A percentile compares a stretch with the other conserved stretches of the same genome.
Evolutionary conservation across 2,888 invertebrate genomes (phyloP).

Genomic region (Mimachlamys varia): DNA sequence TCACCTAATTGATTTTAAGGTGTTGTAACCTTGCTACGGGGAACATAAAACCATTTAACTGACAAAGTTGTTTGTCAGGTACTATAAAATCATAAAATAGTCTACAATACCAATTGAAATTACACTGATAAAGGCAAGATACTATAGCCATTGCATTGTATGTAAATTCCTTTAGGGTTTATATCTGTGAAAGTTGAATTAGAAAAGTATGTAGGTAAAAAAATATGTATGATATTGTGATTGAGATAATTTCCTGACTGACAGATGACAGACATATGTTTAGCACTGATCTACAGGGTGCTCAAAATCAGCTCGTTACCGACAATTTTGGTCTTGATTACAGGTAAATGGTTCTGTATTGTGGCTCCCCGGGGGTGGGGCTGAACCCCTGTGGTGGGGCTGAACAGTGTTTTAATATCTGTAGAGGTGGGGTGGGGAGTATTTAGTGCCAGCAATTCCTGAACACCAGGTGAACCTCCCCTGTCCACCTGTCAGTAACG

Average conservation of each 20-base stretch:
- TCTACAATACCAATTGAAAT: not conserved
- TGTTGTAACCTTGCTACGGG: slow-evolving; percentile 5
- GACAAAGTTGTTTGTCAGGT: not conserved
- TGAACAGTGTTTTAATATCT: not conserved
- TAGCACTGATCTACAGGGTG: not conserved
- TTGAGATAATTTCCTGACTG: not conserved
- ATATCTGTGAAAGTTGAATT: too few species aligned
- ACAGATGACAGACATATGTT: slow-evolving; percentile 33
- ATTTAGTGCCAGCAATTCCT: not conserved
- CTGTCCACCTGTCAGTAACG: slow-evolving; percentile 4
- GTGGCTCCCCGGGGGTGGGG: slow-evolving; percentile 6
- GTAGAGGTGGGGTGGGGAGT: not conserved
- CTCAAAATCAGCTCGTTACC: not conserved
- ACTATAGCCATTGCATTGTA: not conserved
- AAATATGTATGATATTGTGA: not conserved
- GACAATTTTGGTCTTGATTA: not conserved
- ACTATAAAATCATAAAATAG: not conserved
- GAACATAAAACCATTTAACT: not conserved
- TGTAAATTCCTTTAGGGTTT: not conserved
- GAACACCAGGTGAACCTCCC: not conserved
- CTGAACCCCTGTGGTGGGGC: too few species aligned
- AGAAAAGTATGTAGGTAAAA: too few species aligned
- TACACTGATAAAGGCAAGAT: too few species aligned
- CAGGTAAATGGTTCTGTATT: not conserved
- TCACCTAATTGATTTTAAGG: not conserved